These are phyloP conservation scores for Pseudoips prasinana DNA, from an alignment of 2,888 invertebrate species.

Conservation along the genomic window DNA sequence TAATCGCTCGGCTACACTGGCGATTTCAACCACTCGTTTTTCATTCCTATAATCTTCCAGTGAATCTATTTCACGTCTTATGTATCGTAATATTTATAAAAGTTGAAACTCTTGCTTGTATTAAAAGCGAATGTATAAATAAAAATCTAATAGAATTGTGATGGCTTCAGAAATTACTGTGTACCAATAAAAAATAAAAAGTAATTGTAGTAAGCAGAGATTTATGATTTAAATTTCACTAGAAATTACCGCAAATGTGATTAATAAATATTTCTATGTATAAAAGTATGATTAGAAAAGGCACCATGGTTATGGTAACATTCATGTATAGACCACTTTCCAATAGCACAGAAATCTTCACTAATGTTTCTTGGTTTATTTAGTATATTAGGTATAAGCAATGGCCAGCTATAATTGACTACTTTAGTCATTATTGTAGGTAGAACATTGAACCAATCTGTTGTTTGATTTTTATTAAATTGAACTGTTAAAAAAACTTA, in stretches of 20 bases:
- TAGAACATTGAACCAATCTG: slow-evolving; percentile 58
- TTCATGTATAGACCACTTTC: slow-evolving; percentile 1
- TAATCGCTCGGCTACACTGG: slow-evolving; percentile 27
- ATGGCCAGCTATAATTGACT: slow-evolving; percentile 64
- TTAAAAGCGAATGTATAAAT: no score
- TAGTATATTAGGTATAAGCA: slow-evolving; percentile 45
- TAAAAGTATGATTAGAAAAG: slow-evolving; percentile 12
- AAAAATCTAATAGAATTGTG: no score
- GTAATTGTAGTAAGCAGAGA: no score
- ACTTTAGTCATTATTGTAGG: slow-evolving; percentile 58
- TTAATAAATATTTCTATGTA: slow-evolving; percentile 8
- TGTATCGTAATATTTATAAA: slow-evolving; percentile 20
- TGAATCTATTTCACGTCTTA: slow-evolving; percentile 18
- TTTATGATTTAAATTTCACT: no score
- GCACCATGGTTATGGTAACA: slow-evolving; percentile 23
- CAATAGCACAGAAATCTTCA: no score
- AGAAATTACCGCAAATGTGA: no score
- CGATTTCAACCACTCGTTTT: slow-evolving; percentile 14
- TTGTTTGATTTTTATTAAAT: slow-evolving; percentile 80
- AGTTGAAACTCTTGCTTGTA: slow-evolving; percentile 23
- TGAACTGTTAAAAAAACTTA: slow-evolving; percentile 74
- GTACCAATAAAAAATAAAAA: no score
- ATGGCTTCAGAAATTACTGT: no score
- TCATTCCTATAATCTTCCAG: slow-evolving; percentile 26
- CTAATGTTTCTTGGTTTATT: slow-evolving; percentile 19